A percentile compares a stretch with the other conserved stretches of the same genome.
These are phyloP conservation scores for Tetragonula carbonaria DNA, from an alignment of 2,888 invertebrate genomes.

Conservation along the genomic window DNA sequence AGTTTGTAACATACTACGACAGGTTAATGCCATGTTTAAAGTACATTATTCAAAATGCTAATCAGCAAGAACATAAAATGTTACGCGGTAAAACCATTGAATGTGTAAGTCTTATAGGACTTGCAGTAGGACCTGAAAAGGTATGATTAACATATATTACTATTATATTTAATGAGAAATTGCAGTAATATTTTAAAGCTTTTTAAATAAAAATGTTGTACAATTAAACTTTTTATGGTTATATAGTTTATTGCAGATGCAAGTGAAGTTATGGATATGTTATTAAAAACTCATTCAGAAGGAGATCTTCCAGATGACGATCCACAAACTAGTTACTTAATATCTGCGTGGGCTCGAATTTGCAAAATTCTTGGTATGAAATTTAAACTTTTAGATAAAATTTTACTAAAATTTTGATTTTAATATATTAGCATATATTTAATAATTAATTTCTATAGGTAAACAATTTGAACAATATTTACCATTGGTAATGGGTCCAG, in stretches of 20 bases:
- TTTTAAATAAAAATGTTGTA: neutral
- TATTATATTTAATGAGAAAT: neutral
- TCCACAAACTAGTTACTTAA: conserved; percentile 98
- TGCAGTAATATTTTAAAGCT: neutral
- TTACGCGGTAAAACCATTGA: conserved; percentile 99
- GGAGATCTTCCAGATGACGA: conserved; percentile 96
- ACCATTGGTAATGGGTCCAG: conserved; percentile 97
- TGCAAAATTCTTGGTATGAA: conserved; percentile 93
- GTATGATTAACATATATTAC: conserved; percentile 59
- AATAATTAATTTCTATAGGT: conserved; percentile 82
- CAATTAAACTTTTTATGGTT: conserved; percentile 24
- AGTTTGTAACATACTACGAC: conserved; percentile 97
- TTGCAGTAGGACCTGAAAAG: conserved; percentile 92
- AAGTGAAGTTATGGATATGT: conserved; percentile 97
- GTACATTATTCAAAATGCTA: conserved; percentile 98
- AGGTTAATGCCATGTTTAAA: conserved; percentile 96
- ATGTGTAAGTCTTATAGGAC: conserved; percentile 98
- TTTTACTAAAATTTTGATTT: neutral
- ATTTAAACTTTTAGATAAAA: neutral
- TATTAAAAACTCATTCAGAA: conserved; percentile 95
- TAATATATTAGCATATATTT: neutral
- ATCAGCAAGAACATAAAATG: conserved; percentile 93
- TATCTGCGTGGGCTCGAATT: conserved; percentile 99
- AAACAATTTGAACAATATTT: conserved; percentile 95
- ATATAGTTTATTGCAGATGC: conserved; percentile 93